Evolutionary conservation across 2,888 invertebrate species (phyloP).

Genomic region (Campoplex capitator): DNA sequence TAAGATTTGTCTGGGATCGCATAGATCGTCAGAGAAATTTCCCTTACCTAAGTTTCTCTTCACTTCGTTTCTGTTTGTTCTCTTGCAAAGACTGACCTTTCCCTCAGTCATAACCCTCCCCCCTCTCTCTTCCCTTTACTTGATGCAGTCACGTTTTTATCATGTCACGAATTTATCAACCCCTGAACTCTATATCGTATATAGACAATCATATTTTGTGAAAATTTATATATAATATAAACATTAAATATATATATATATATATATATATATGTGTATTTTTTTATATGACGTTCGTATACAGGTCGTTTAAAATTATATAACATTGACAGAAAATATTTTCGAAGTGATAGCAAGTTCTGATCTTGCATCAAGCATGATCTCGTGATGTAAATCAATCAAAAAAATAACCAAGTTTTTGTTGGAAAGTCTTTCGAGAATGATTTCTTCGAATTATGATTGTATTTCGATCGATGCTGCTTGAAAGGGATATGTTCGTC

Average conservation of each 20-base stretch:
- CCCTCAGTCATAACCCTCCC: conserved; percentile 25
- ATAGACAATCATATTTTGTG: conserved; percentile 16
- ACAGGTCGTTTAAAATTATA: background rate
- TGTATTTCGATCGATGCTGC: background rate
- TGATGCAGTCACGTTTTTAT: conserved; percentile 72
- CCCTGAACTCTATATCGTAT: conserved; percentile 65
- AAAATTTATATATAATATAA: conserved; percentile 20
- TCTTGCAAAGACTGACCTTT: conserved; percentile 51
- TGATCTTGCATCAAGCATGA: no score
- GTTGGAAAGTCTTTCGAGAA: background rate
- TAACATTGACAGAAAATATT: background rate
- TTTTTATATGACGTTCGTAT: conserved; percentile 5
- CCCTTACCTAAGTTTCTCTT: conserved; percentile 38
- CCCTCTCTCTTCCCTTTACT: conserved; percentile 56
- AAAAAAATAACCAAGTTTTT: background rate
- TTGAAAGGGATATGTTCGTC: background rate
- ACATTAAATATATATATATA: no score
- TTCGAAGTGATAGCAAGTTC: background rate
- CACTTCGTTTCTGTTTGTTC: conserved; percentile 41
- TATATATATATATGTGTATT: no score
- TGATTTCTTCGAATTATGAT: background rate
- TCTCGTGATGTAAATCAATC: no score
- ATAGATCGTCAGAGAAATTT: conserved; percentile 60
- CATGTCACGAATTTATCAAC: conserved; percentile 72
- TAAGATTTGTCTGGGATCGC: conserved; percentile 61